These are phyloP conservation scores for Erebia epiphron DNA, from an alignment of 2,888 invertebrate species.

Conservation along the genomic window DNA sequence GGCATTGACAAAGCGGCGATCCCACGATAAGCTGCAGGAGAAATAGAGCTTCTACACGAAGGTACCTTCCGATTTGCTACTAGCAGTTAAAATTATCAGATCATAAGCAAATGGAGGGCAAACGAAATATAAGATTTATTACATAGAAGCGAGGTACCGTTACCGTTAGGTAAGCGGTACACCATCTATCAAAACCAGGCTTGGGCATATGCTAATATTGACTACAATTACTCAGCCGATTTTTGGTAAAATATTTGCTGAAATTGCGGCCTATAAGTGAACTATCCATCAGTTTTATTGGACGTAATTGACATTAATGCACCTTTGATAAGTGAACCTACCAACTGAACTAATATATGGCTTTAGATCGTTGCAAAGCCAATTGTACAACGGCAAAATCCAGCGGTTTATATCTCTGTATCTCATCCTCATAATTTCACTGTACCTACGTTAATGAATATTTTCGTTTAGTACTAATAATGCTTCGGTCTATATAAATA, in stretches of 20 bases:
- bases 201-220: slow-evolving; percentile 42
- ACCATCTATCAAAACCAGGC: slow-evolving; percentile 37
- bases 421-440: no score
- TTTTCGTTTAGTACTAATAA: no score
- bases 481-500: no score
- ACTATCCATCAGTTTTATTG: slow-evolving; percentile 39
- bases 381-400: no score
- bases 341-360: no score
- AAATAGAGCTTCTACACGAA: slow-evolving; percentile 65
- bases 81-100: slow-evolving; percentile 54
- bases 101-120: slow-evolving; percentile 46
- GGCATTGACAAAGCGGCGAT: slow-evolving; percentile 45
- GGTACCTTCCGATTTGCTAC: slow-evolving; percentile 39
- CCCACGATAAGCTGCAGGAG: slow-evolving; percentile 54
- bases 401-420: no score
- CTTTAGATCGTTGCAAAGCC: no score
- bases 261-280: slow-evolving; percentile 26
- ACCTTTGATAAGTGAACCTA: background rate
- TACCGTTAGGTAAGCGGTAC: slow-evolving; percentile 22
- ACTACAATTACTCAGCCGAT: slow-evolving; percentile 26
- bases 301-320: slow-evolving; percentile 22
- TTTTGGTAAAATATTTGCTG: slow-evolving; percentile 35
- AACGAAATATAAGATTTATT: slow-evolving; percentile 51
- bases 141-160: slow-evolving; percentile 21
- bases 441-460: no score